phyloP scores from a whole-genome alignment of 30 jellyfish, hydroid and myxozoan species.

The Hydra vulgaris region DNA sequence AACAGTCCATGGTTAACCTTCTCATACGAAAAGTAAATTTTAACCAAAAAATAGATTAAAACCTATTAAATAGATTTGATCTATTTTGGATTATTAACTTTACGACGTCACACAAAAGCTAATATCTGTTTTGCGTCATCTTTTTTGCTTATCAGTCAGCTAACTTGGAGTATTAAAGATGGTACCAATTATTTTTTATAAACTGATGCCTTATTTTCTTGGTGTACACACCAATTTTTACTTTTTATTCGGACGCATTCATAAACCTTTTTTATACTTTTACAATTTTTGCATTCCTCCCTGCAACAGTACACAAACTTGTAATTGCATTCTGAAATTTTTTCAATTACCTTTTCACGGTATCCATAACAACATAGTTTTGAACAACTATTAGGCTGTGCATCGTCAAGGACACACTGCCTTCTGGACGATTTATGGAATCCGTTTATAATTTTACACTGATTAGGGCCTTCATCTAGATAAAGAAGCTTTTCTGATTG shows the following conservation, averaged over 20 bases:
- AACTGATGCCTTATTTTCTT: too few relatives aligned
- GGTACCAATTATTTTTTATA: too few relatives aligned
- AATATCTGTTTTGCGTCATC: too few relatives aligned
- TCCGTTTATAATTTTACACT: slow-evolving; percentile 4
- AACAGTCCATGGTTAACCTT: too few relatives aligned
- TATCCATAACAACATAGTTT: slow-evolving; percentile 82
- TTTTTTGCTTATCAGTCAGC: too few relatives aligned
- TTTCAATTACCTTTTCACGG: slow-evolving; percentile 49
- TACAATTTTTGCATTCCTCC: slow-evolving; percentile 64
- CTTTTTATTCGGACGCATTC: slow-evolving; percentile 9
- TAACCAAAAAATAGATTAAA: too few relatives aligned
- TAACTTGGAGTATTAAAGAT: too few relatives aligned
- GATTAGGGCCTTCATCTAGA: slow-evolving; percentile 52
- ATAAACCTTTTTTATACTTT: slow-evolving; percentile 6
- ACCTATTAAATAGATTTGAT: too few relatives aligned
- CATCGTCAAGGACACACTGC: slow-evolving; percentile 47
- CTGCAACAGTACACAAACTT: slow-evolving; percentile 79
- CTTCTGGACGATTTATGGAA: slow-evolving; percentile 46
- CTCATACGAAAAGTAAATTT: too few relatives aligned
- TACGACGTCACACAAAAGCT: too few relatives aligned
- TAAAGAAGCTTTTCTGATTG: slow-evolving; percentile 32
- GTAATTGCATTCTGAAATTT: slow-evolving; percentile 56
- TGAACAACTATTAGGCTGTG: slow-evolving; percentile 72
- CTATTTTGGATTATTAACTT: too few relatives aligned
- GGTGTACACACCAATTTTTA: not conserved